These are phyloP conservation scores for Cyprinodon brontotheroides DNA, from an alignment of 2,113 vertebrate species.

Conservation along the genomic window DNA sequence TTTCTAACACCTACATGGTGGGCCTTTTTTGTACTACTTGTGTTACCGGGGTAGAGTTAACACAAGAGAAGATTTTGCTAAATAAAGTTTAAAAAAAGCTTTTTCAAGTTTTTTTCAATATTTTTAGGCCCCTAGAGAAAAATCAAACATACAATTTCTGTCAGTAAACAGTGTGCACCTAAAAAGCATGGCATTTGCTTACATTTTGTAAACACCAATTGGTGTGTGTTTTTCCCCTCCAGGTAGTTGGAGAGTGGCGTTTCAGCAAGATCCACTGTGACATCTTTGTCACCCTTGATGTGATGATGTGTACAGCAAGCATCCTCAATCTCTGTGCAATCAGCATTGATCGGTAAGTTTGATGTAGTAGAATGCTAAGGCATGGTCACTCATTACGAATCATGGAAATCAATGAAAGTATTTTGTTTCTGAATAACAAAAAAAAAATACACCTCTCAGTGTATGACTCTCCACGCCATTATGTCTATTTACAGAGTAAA, in stretches of 20 bases:
- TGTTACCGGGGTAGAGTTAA: slow-evolving; percentile 14
- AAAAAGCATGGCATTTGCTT: slow-evolving; percentile 26
- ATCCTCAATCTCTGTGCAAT: slow-evolving; percentile 99
- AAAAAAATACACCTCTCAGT: slow-evolving; percentile 17
- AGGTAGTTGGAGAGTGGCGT: slow-evolving; percentile 98
- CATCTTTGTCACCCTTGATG: slow-evolving; percentile 97
- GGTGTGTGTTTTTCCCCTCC: slow-evolving; percentile 56
- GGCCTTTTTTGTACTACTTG: neutral
- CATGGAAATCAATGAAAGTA: slow-evolving; percentile 49
- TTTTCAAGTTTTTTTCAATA: no score
- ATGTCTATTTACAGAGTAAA: slow-evolving; percentile 20
- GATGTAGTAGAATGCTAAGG: slow-evolving; percentile 26
- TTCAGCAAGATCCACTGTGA: slow-evolving; percentile 98
- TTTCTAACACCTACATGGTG: slow-evolving; percentile 1
- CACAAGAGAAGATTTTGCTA: neutral
- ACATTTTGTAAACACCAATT: slow-evolving; percentile 44
- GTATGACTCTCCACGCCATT: slow-evolving; percentile 1
- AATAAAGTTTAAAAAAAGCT: no score
- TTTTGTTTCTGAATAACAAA: slow-evolving; percentile 35
- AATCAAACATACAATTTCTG: slow-evolving; percentile 15
- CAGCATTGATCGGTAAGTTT: slow-evolving; percentile 96
- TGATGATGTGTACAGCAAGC: slow-evolving; percentile 99
- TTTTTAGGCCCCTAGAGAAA: slow-evolving; percentile 19
- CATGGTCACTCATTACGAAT: slow-evolving; percentile 22
- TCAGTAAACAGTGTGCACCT: neutral